Percentiles rank a stretch among this genome's conserved stretches.
Conservation (phyloP, 1,140 invertebrate species). For the Pogonomyrmex californicus region DNA sequence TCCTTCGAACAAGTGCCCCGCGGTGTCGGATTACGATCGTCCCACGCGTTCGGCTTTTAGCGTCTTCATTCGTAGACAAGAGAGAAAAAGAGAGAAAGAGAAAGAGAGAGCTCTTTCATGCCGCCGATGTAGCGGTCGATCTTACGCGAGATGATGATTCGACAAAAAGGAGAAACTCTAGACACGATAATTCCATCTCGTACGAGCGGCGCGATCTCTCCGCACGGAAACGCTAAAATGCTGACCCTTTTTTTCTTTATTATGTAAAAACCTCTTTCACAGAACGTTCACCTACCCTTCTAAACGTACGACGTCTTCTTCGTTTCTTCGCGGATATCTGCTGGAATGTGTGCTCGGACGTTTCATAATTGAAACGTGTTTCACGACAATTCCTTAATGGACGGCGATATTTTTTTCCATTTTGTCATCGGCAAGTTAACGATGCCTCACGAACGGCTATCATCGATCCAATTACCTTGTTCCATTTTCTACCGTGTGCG, state of each 20-base stretch:
- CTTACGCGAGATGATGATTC: conserved; percentile 66
- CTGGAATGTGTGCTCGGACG: background rate
- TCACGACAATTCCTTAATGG: conserved; percentile 7
- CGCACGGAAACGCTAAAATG: conserved; percentile 32
- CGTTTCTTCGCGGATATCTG: background rate
- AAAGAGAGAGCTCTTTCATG: conserved; percentile 51
- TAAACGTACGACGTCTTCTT: background rate
- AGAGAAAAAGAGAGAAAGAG: conserved; percentile 33
- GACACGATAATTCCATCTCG: conserved; percentile 45
- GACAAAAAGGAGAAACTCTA: conserved; percentile 64
- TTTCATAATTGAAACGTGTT: conserved; percentile 9
- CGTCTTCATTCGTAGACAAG: conserved; percentile 58
- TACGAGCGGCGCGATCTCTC: conserved; percentile 27
- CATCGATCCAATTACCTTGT: conserved; percentile 22
- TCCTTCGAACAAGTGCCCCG: conserved; percentile 30
- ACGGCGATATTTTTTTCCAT: background rate
- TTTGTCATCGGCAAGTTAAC: conserved; percentile 12
- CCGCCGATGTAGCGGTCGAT: conserved; percentile 54
- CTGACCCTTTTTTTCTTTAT: background rate
- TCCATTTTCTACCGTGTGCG: background rate
- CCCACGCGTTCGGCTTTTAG: conserved; percentile 62
- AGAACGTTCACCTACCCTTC: background rate
- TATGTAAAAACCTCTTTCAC: background rate
- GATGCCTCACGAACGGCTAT: conserved; percentile 5
- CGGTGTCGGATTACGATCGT: conserved; percentile 66